Evolutionary conservation across 2,888 invertebrate species (phyloP), one percentile per base, ranked within the genome.

Genomic region (Drosophila prostipennis): DNA sequence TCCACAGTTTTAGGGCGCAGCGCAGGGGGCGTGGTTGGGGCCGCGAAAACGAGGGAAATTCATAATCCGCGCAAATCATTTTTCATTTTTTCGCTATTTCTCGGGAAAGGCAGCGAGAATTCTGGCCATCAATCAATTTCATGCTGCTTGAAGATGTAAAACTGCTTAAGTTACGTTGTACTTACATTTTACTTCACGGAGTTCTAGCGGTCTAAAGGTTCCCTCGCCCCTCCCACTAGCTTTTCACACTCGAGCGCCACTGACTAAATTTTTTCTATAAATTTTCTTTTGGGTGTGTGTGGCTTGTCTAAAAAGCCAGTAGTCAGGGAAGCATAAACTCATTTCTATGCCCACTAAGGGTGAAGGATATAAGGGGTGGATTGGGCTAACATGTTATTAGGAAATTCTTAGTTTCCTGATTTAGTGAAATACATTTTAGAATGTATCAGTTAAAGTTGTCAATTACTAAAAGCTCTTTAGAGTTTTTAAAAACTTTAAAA

Each of bases 141-240:
- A 74, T 81, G 79, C 79, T 83, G 72, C 87, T 79, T 76, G 79
- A 76, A 81, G 77, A 85, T 87, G 87, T 87, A 79, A 87, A 83
- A 83, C 85, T 83, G 77, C 77, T 83, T 79, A 78, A 83, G 72
- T 83, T 83, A 68, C 86, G 82, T 77, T 83, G 85, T 87, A 85
- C 87, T 81, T 81, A 76, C 82, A 81, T 77, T 82, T 82, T 75
- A 80, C 84, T 81, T 74, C 80, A 59, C 65, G 70, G 73, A 73
- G 67, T 68, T 58, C 32, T 57, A 42, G 19, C 13, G 67, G 48
- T 70, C 67, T 57, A 43, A 37, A 55, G 55, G 53, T 72, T 53
- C 19, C 51, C 14, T 10, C 51, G n/a, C 39, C 34, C 43, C 6
- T n/a, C 16, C n/a, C 51, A 5, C 19, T 8, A 13, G 67, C 43